phyloP scores from a whole-genome alignment of 2,888 invertebrate species.

The Aporophyla nigra region DNA sequence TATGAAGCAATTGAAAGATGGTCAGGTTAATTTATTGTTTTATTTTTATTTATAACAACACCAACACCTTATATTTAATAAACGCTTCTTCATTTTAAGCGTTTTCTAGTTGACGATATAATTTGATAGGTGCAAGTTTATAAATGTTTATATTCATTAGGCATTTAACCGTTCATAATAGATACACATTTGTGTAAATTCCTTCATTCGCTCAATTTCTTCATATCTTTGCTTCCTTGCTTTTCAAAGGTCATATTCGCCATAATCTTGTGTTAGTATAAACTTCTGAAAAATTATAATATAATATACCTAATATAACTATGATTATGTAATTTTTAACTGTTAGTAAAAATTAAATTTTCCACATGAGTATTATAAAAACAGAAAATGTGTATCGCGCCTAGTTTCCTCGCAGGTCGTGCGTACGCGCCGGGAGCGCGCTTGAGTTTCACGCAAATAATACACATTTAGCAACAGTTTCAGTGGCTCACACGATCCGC shows the following conservation, averaged over 20 bases:
- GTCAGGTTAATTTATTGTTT: slow-evolving; percentile 51
- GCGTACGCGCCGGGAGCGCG: slow-evolving; percentile 78
- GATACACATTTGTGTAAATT: slow-evolving; percentile 10
- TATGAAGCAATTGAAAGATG: slow-evolving; percentile 55
- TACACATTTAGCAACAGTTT: slow-evolving; percentile 84
- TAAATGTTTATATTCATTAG: slow-evolving; percentile 52
- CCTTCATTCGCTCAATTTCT: background rate
- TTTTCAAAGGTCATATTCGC: slow-evolving; percentile 1
- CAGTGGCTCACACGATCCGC: slow-evolving; percentile 86
- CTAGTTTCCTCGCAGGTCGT: slow-evolving; percentile 56
- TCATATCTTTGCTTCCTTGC: background rate
- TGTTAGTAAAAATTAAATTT: slow-evolving; percentile 1
- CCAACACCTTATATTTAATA: slow-evolving; percentile 23
- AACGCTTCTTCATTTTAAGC: slow-evolving; percentile 41
- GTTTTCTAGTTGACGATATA: slow-evolving; percentile 32
- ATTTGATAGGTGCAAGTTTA: slow-evolving; percentile 26
- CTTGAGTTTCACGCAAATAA: slow-evolving; percentile 87
- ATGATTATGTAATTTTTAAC: background rate
- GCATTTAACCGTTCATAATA: background rate
- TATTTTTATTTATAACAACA: slow-evolving; percentile 46
- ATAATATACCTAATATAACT: too few species aligned
- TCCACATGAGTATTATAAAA: background rate
- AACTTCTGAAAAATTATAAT: background rate
- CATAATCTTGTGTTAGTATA: background rate
- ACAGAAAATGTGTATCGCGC: slow-evolving; percentile 26